Evolutionary conservation across 2,113 vertebrate species (phyloP).

Genomic region (Catharus minimus): DNA sequence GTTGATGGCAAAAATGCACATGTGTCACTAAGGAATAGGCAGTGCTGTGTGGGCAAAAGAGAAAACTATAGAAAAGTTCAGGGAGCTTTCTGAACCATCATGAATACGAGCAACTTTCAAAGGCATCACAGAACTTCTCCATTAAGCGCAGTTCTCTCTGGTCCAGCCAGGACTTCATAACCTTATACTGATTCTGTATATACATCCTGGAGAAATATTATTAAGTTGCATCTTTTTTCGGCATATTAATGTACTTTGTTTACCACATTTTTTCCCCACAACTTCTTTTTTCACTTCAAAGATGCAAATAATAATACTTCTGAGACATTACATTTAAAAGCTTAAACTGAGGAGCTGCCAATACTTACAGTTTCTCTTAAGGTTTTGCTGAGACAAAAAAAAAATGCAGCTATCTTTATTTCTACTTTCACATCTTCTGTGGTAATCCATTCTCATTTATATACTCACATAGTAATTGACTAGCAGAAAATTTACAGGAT

Average conservation of each 20-base stretch:
- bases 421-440: not conserved
- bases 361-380: not conserved
- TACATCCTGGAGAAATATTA: not conserved
- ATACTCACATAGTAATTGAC: not conserved
- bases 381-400: not conserved
- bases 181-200: not conserved
- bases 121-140: not conserved
- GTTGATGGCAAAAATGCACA: not conserved
- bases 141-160: not conserved
- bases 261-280: not conserved
- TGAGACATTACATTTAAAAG: not conserved
- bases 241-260: not conserved
- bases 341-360: not conserved
- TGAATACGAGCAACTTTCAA: not conserved
- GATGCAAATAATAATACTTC: not conserved
- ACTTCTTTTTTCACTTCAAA: not conserved
- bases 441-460: constrained; percentile 1
- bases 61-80: not conserved
- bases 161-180: not conserved
- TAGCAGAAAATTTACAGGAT: constrained; percentile 20
- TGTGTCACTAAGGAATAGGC: not conserved
- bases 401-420: not conserved
- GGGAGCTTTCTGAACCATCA: not conserved
- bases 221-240: not conserved
- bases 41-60: not conserved